Evolutionary conservation across 2,113 vertebrate genomes (phyloP).

Genomic region (Mormyrus iriodes): DNA sequence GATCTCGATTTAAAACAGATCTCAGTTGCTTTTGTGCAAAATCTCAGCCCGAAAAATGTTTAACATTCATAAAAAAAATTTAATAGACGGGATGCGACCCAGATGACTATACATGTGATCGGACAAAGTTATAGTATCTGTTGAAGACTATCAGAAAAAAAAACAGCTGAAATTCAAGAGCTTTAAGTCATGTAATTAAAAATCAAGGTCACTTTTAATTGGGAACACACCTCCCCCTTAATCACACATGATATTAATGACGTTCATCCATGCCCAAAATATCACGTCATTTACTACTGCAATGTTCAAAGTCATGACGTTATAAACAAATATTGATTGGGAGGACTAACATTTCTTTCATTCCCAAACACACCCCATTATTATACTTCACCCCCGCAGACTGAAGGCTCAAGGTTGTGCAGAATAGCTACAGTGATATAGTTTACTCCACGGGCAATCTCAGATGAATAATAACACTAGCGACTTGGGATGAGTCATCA

Average conservation of each 20-base stretch:
- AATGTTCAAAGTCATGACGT: neutral
- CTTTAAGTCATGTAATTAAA: constrained; percentile 28
- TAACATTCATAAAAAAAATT: neutral
- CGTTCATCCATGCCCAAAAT: constrained; percentile 2
- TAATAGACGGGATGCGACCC: neutral
- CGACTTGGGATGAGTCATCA: constrained; percentile 55
- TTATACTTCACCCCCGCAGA: constrained; percentile 5
- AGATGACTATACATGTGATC: neutral
- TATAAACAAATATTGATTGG: constrained; percentile 27
- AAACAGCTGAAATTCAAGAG: neutral
- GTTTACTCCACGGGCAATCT: constrained; percentile 45
- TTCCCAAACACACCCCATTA: neutral
- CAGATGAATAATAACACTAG: constrained; percentile 47
- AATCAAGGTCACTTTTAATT: constrained; percentile 49
- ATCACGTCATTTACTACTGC: constrained; percentile 10
- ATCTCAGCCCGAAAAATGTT: neutral
- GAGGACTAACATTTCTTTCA: neutral
- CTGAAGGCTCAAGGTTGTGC: constrained; percentile 38
- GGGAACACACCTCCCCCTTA: constrained; percentile 20
- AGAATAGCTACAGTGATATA: constrained; percentile 44
- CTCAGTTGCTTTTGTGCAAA: neutral
- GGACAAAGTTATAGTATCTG: neutral
- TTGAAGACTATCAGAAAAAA: neutral
- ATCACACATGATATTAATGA: constrained; percentile 42
- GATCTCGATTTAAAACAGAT: neutral